Base-by-base conservation (phyloP, 2,888 invertebrate species). In the Ligdia adustata region DNA sequence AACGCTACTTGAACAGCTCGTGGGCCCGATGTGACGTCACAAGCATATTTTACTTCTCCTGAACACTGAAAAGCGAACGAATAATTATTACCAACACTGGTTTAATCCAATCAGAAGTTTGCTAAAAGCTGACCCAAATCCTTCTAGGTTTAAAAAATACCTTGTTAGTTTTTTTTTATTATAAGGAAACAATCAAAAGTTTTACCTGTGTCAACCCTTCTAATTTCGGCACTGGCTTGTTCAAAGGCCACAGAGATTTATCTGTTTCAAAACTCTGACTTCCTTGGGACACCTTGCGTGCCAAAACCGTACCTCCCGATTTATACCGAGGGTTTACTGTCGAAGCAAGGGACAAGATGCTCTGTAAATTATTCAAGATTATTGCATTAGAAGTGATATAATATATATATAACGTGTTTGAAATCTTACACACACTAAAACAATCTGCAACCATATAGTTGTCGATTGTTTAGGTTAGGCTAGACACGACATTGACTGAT, bases 231-330 rank as follows among this genome's bases (percentile, higher is more conserved):
- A 96, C 84, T 0, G 96, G 94, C 68, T 96, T 88, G 57, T 93
- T 94, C 3, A 96, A 68, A 0, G 97, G 96, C 92, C 94, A 96
- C 14, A 93, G 69, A 0, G 91, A 82, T 57, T 92, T 91, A 57
- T 94, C 92, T 0, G 94, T 94, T 50, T 94, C 94, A 63, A 92
- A 96, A n/a, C 84, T 91, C 73, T 96, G 96, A 1, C 82, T 90
- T 0, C 94, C 96, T 0, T 83, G 90, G 0, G 95, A 95, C 2
- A 95, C 59, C 0, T 90, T 91, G 1, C 96, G 91, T 9, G 89
- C 65, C 0, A 95, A 68, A 1, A 91, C 50, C 0, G 62, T 57
- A 0, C 91, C 93, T 0, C 93, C 94, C 5, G 91, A 92, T 42
- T 77, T 79, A 45, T 90, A 81, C 6, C 85, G 86, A 0, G 82